Evolutionary conservation across 2,797 vertebrate genomes (phyloP).

Genomic region (Erethizon dorsatum): DNA sequence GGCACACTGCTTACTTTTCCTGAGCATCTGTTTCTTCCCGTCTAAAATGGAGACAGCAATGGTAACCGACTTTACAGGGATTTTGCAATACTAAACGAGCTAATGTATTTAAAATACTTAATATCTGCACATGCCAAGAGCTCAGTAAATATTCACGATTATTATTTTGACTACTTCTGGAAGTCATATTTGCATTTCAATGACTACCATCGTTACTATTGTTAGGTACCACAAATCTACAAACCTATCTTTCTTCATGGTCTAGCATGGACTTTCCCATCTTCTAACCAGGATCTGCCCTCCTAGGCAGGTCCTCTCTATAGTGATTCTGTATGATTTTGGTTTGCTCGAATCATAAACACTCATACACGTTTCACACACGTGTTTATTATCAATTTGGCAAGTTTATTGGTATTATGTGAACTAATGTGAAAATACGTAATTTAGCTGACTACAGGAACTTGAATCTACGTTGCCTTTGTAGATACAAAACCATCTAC

Average conservation of each 20-base stretch:
- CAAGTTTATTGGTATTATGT: not conserved
- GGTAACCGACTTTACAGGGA: not conserved
- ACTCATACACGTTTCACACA: not conserved
- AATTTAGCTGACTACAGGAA: not conserved
- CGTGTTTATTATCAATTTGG: not conserved
- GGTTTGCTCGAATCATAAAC: not conserved
- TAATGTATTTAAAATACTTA: not conserved
- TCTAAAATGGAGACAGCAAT: not conserved
- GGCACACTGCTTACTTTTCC: not conserved
- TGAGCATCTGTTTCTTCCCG: not conserved
- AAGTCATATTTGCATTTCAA: not conserved
- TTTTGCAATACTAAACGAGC: not conserved
- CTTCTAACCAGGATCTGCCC: not conserved
- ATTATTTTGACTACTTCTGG: not conserved
- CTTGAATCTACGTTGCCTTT: not conserved
- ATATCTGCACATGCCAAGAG: not conserved
- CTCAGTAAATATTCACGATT: not conserved
- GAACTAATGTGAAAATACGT: constrained; percentile 2
- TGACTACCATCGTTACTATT: not conserved
- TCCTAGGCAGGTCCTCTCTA: not conserved
- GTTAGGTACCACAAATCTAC: not conserved
- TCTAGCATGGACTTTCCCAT: not conserved
- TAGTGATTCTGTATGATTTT: not conserved
- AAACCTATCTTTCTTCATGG: not conserved
- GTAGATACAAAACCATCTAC: not conserved